phyloP scores from a whole-genome alignment of 53 echinoderm and acorn worm genomes.

The Henricia sp. region DNA sequence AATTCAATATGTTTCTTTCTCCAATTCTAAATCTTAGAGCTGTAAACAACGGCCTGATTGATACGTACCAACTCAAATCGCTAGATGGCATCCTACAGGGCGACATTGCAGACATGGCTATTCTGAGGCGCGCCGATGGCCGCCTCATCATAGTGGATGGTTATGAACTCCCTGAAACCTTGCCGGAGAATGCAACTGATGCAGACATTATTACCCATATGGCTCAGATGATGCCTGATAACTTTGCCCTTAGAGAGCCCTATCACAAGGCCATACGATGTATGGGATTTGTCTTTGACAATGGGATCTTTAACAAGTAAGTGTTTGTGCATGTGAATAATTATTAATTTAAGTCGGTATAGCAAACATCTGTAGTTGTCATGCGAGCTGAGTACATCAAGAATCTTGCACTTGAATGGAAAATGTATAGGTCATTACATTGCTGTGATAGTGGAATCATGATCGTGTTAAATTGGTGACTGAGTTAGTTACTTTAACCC shows the following conservation, averaged over 20 bases:
- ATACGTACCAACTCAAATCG: slow-evolving; percentile 97
- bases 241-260: slow-evolving; percentile 83
- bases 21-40: slow-evolving; percentile 84
- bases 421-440: too few species aligned
- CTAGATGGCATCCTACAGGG: slow-evolving; percentile 93
- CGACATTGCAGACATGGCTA: slow-evolving; percentile 64
- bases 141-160: slow-evolving; percentile 60
- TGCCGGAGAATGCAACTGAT: slow-evolving; percentile 6
- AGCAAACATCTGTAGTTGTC: too few species aligned
- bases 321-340: not conserved
- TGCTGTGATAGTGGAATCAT: too few species aligned
- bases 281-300: slow-evolving; percentile 92
- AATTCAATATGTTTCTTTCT: too few species aligned
- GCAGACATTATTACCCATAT: not conserved
- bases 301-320: slow-evolving; percentile 87
- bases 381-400: too few species aligned
- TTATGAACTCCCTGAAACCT: slow-evolving; percentile 7
- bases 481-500: too few species aligned
- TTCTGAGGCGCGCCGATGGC: slow-evolving; percentile 73
- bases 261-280: slow-evolving; percentile 93
- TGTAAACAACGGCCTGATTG: slow-evolving; percentile 91
- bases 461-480: too few species aligned
- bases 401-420: too few species aligned
- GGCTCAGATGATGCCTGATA: slow-evolving; percentile 60
- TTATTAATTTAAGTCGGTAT: not conserved